phyloP scores from a whole-genome alignment of 2,113 vertebrate genomes.

The Grammomys surdaster region DNA sequence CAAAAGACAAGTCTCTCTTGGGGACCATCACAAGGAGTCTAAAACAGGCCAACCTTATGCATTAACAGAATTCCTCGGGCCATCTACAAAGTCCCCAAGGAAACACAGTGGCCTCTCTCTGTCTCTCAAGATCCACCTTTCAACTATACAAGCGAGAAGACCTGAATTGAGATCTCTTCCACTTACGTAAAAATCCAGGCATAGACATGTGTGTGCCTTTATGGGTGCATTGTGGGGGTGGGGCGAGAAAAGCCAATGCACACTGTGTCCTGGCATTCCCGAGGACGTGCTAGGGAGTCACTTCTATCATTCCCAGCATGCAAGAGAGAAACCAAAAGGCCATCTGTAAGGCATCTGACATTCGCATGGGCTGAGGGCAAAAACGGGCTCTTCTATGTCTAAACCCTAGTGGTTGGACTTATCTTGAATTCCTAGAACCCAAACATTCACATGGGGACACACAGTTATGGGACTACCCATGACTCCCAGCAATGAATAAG shows the following conservation, averaged over 20 bases:
- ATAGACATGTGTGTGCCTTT: not conserved
- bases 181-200: not conserved
- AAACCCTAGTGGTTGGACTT: too few relatives aligned
- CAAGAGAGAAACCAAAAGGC: not conserved
- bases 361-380: too few relatives aligned
- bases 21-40: not conserved
- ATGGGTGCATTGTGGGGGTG: not conserved
- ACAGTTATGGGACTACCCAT: not conserved
- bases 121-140: not conserved
- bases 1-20: not conserved
- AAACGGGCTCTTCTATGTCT: not conserved
- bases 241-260: rapidly evolving
- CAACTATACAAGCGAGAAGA: not conserved
- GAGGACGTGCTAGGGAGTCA: not conserved
- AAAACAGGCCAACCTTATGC: not conserved
- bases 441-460: not conserved
- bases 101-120: rapidly evolving
- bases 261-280: not conserved
- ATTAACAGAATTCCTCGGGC: not conserved
- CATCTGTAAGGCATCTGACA: rapidly evolving
- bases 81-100: not conserved
- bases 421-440: not conserved
- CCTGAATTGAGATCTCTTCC: not conserved
- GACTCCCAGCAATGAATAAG: not conserved
- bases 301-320: not conserved